A percentile compares a stretch with the other conserved stretches of the same genome.
Conservation (phyloP, 2,888 invertebrate genomes). For the Caenorhabditis panamensis region DNA sequence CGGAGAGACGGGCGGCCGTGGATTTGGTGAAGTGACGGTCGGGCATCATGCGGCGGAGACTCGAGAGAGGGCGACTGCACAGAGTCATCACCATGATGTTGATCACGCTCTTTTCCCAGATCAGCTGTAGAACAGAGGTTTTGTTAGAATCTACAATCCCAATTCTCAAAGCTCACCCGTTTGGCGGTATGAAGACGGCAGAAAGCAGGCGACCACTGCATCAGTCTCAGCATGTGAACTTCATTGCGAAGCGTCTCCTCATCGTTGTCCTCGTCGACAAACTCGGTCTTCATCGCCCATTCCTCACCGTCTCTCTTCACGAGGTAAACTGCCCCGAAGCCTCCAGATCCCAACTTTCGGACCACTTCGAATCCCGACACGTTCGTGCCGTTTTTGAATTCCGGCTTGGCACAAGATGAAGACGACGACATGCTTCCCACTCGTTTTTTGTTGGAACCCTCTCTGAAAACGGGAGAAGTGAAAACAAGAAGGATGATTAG, state of each 20-base stretch:
- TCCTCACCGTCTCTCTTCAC: conserved; percentile 56
- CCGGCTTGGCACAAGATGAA: conserved; percentile 58
- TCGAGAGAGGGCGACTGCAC: conserved; percentile 69
- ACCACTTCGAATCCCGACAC: conserved; percentile 57
- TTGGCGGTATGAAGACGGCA: conserved; percentile 68
- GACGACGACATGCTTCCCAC: conserved; percentile 50
- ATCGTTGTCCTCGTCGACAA: conserved; percentile 58
- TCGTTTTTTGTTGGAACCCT: conserved; percentile 6
- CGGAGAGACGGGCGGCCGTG: conserved; percentile 72
- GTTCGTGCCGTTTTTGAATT: conserved; percentile 32
- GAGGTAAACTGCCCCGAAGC: conserved; percentile 74
- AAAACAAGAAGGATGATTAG: not conserved
- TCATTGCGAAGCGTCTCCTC: conserved; percentile 63
- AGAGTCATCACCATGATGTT: conserved; percentile 76
- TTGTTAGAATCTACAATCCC: too few species aligned
- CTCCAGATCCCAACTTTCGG: conserved; percentile 73
- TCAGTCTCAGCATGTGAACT: conserved; percentile 66
- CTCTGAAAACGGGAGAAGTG: conserved; percentile 2
- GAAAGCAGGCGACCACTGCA: conserved; percentile 68
- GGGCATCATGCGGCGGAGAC: conserved; percentile 71
- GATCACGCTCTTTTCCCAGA: conserved; percentile 9
- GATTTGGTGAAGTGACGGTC: conserved; percentile 70
- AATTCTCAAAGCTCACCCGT: too few species aligned
- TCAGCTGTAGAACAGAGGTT: too few species aligned
- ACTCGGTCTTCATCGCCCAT: conserved; percentile 74